Percentiles rank a stretch among this genome's conserved stretches.
Conservation (phyloP, 2,797 vertebrate species). For the Sarcophilus harrisii region DNA sequence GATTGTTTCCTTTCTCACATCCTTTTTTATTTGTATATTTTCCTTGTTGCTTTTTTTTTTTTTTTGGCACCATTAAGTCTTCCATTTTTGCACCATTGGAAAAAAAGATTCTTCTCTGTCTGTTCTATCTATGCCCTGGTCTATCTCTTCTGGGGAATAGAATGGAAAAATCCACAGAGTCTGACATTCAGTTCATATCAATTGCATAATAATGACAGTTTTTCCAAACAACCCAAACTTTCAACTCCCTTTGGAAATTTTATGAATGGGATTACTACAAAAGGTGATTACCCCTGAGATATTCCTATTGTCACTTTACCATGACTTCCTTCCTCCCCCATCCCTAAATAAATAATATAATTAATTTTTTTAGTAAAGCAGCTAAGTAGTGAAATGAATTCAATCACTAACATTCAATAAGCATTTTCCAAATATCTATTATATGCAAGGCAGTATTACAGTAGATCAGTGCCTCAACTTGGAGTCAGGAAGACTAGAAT, state of each 20-base stretch:
- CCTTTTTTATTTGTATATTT: constrained; percentile 42
- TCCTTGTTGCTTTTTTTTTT: constrained; percentile 1
- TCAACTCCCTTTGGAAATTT: constrained; percentile 17
- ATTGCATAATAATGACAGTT: constrained; percentile 36
- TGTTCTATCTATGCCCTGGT: neutral
- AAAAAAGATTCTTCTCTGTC: constrained; percentile 9
- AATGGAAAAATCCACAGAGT: constrained; percentile 25
- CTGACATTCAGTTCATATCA: constrained; percentile 34
- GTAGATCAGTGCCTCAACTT: neutral
- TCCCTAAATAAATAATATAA: neutral
- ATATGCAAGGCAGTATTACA: neutral
- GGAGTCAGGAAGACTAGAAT: neutral
- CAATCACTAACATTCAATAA: neutral
- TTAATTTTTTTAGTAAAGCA: neutral
- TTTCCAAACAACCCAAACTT: constrained; percentile 45
- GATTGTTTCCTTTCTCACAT: constrained; percentile 53
- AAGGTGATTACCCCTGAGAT: constrained; percentile 41
- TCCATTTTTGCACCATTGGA: constrained; percentile 30
- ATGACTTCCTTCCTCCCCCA: neutral
- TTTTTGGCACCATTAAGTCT: neutral
- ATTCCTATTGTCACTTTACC: neutral
- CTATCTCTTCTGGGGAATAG: constrained; percentile 8
- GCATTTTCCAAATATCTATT: neutral
- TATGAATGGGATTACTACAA: neutral
- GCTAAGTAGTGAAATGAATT: neutral